Evolutionary conservation across 53 echinoderm and acorn worm genomes (phyloP).

Genomic region (Patiria pectinifera): DNA sequence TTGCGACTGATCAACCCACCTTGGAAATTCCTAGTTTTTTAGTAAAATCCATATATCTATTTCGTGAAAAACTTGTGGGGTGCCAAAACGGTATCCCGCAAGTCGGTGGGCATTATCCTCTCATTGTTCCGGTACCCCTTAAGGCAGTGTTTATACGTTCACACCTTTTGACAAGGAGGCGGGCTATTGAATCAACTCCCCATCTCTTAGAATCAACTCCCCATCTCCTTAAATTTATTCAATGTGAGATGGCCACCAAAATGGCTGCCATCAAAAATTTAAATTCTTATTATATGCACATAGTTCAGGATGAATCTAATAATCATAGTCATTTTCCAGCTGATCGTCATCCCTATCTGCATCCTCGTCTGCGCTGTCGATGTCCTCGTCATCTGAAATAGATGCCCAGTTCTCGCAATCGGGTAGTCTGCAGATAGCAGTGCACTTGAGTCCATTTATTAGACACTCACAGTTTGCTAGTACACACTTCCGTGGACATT

Average conservation of each 20-base stretch:
- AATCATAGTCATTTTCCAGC: not conserved
- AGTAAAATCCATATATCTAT: too few relatives aligned
- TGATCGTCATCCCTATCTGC: not conserved
- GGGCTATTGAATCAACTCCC: too few relatives aligned
- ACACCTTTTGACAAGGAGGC: too few relatives aligned
- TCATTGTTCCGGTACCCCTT: too few relatives aligned
- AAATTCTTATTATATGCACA: not conserved
- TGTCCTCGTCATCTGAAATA: not conserved
- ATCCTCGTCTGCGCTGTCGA: not conserved
- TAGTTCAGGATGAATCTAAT: not conserved
- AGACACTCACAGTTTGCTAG: constrained; percentile 51
- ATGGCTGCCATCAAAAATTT: not conserved
- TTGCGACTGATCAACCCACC: too few relatives aligned
- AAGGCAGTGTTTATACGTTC: too few relatives aligned
- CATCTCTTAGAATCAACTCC: too few relatives aligned
- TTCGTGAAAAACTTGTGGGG: too few relatives aligned
- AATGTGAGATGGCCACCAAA: not conserved
- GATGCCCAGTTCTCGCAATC: not conserved
- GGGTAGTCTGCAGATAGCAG: not conserved
- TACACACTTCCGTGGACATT: constrained; percentile 41
- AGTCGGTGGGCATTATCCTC: too few relatives aligned
- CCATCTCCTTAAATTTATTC: too few relatives aligned
- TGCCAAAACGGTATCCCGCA: too few relatives aligned
- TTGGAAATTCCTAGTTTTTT: too few relatives aligned
- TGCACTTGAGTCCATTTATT: constrained; percentile 6